Base-by-base conservation (phyloP, 2,113 vertebrate species). In the Raja brachyura region DNA sequence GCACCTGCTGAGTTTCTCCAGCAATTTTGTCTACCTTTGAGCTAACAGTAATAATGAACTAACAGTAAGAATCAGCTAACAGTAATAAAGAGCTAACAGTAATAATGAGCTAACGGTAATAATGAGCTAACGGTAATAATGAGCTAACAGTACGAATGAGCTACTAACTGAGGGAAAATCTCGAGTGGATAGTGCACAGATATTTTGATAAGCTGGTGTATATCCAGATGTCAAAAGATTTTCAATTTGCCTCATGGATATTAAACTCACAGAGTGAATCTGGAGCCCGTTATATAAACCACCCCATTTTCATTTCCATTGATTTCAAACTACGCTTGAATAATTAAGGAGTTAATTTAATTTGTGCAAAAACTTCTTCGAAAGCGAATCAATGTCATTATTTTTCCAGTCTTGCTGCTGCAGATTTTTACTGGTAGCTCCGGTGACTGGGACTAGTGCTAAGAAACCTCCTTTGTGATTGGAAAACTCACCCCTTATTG, bases 331-430 rank as follows among this genome's bases (percentile, higher is more conserved):
- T 59, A 85, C 11, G 9, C 54, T 85, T 85, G 83, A 86, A 86
- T 31, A 61, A 63, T 86, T 86, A 63, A 86, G 56, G 54, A 56
- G 78, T 56, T 81, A 18, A 56, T 81, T 81, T 63, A 61, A 86
- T 31, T 63, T 63, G 28, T 31, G 83, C 25, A 86, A 86, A 86
- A 86, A 86, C 56, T 61, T 31, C 83, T 86, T 31, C n/a, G 83
- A 63, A n/a, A 14, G 56, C n/a, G 56, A 86, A 86, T 63, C 56
- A 61, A 83, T 83, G 4, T 56, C 54, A 20, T 86, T 61, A 48
- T 86, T 86, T n/a, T 86, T 3, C 25, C 81, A 85, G 59, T n/a
- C 28, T 25, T 10, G 13, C 56, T 28, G 48, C 48, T 61, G 28
- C 56, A n/a, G 56, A 63, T 4, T 86, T 61, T 61, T 63, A 28